Evolutionary conservation across 2,797 vertebrate genomes (phyloP).

Genomic region (Peromyscus aztecus): DNA sequence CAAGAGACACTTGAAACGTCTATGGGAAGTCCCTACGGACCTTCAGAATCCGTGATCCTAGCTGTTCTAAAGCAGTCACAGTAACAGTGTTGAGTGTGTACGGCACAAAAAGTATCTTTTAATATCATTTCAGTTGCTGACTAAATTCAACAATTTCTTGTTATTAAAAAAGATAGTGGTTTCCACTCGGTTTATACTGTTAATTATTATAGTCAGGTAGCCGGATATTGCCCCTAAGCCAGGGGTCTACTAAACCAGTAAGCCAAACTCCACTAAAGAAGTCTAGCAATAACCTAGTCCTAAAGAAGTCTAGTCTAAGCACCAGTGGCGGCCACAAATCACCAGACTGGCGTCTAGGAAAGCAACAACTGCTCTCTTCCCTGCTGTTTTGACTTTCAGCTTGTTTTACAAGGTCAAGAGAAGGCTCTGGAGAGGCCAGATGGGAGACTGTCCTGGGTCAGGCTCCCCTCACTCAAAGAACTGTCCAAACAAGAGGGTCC

Average conservation of each 20-base stretch:
- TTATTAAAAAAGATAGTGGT: background rate
- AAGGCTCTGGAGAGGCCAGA: background rate
- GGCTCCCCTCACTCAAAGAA: background rate
- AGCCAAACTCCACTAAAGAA: background rate
- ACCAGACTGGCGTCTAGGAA: background rate
- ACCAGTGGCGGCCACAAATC: background rate
- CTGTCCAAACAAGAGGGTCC: background rate
- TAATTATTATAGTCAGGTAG: background rate
- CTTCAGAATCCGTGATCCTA: background rate
- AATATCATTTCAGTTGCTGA: conserved; percentile 32
- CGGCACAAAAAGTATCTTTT: background rate
- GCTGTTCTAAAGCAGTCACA: background rate
- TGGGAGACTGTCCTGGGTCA: background rate
- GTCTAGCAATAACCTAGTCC: background rate
- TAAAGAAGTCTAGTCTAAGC: background rate
- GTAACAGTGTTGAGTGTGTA: background rate
- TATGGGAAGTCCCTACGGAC: background rate
- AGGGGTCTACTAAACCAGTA: background rate
- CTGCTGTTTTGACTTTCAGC: background rate
- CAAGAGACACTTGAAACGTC: conserved; percentile 32
- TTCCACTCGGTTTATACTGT: background rate
- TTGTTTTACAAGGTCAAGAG: conserved; percentile 18
- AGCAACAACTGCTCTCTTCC: background rate
- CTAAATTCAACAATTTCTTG: conserved; percentile 37
- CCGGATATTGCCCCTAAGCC: background rate